A percentile compares a stretch with the other conserved stretches of the same genome.
Conservation (phyloP, 2,797 vertebrate species). For the Acipenser oxyrinchus region DNA sequence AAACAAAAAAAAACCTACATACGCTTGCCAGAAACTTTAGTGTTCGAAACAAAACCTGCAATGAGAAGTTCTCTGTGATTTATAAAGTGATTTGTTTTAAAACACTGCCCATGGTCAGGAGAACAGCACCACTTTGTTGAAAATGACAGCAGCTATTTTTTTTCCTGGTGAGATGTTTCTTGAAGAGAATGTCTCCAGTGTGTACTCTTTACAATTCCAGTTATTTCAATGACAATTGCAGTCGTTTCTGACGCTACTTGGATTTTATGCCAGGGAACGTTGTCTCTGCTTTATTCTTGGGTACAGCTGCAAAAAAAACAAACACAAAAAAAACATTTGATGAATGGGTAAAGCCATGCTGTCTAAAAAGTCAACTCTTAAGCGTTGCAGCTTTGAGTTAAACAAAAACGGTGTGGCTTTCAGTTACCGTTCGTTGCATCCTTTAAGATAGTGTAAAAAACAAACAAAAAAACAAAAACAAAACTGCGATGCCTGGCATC, state of each 20-base stretch:
- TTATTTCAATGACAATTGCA: constrained; percentile 19
- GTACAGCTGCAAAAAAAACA: constrained; percentile 67
- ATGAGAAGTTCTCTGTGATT: neutral
- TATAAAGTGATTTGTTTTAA: neutral
- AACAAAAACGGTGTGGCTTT: neutral
- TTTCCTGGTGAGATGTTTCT: neutral
- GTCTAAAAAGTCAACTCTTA: no score
- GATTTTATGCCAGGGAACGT: constrained; percentile 79
- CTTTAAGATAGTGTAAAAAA: no score
- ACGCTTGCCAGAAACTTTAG: constrained; percentile 38
- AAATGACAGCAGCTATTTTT: no score
- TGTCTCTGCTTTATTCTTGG: constrained; percentile 96
- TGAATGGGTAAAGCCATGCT: neutral
- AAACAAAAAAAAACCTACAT: no score
- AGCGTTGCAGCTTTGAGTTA: neutral
- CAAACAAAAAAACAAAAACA: neutral
- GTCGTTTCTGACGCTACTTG: neutral
- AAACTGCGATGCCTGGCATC: no score
- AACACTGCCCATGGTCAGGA: neutral
- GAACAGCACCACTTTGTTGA: neutral
- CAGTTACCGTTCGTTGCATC: no score
- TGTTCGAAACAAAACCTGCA: neutral
- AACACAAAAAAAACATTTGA: constrained; percentile 1
- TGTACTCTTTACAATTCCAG: constrained; percentile 16
- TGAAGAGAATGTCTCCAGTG: neutral